phyloP scores from a whole-genome alignment of 2,113 vertebrate species.

The Bucco capensis region DNA sequence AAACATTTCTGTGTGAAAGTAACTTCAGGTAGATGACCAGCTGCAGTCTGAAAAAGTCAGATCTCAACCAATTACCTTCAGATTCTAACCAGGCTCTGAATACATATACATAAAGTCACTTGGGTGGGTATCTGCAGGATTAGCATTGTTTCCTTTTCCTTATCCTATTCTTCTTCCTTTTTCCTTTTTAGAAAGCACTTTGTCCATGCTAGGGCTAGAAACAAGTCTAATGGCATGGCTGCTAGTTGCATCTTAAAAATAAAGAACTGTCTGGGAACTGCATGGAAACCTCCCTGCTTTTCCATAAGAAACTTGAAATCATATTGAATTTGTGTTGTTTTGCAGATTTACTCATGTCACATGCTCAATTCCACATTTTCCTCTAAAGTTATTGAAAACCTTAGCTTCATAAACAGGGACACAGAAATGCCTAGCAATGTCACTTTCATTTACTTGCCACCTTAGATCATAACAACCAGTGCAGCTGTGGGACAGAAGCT shows the following conservation, averaged over 20 bases:
- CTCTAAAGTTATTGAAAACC: background rate
- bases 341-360: background rate
- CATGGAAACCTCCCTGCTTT: background rate
- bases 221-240: rapidly evolving
- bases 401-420: background rate
- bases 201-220: background rate
- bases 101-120: background rate
- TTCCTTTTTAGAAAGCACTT: background rate
- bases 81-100: background rate
- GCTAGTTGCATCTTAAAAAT: background rate
- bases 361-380: background rate
- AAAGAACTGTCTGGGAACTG: background rate
- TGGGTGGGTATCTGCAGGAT: background rate
- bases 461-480: background rate
- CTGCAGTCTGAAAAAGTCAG: background rate
- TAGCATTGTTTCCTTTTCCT: rapidly evolving
- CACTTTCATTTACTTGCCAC: background rate
- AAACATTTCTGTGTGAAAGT: background rate
- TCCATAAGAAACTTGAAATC: background rate
- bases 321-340: background rate
- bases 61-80: background rate
- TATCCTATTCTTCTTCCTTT: background rate
- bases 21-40: background rate
- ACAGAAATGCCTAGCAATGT: background rate
- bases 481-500: background rate